A percentile compares a stretch with the other conserved stretches of the same genome.
phyloP scores from a whole-genome alignment of 1,140 invertebrate genomes.

The Carposina sasakii region DNA sequence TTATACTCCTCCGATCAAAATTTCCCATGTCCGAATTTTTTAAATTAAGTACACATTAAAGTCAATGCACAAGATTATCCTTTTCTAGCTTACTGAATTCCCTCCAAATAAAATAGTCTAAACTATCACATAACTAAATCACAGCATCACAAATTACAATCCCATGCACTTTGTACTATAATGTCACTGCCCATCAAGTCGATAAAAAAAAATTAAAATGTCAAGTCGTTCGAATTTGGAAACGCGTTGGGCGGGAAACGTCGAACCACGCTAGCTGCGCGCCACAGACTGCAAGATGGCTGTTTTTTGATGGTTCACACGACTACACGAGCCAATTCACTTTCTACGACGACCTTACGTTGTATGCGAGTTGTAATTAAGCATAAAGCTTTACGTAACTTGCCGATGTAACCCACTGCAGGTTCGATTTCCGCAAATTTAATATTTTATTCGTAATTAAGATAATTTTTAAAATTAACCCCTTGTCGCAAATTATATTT shows the following conservation, averaged over 20 bases:
- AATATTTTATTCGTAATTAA: conserved; percentile 25
- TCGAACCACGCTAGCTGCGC: conserved; percentile 50
- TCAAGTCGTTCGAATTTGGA: conserved; percentile 42
- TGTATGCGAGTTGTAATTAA: conserved; percentile 67
- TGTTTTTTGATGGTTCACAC: conserved; percentile 69
- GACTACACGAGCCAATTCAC: conserved; percentile 69
- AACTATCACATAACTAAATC: conserved; percentile 50
- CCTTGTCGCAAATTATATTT: too few species aligned
- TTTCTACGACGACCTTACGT: conserved; percentile 70
- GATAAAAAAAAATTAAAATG: conserved; percentile 34
- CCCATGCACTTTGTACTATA: conserved; percentile 32
- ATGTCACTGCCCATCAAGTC: conserved; percentile 36
- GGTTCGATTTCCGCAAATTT: conserved; percentile 51
- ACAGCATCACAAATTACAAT: conserved; percentile 40
- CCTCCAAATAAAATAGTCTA: too few species aligned
- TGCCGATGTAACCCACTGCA: conserved; percentile 51
- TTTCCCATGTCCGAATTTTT: conserved; percentile 1
- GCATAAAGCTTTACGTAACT: conserved; percentile 65
- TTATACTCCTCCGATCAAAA: conserved; percentile 3
- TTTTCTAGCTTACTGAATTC: conserved; percentile 23
- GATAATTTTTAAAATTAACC: conserved; percentile 2
- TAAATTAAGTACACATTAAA: conserved; percentile 23
- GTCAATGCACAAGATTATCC: conserved; percentile 36
- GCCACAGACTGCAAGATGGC: conserved; percentile 66
- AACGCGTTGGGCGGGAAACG: conserved; percentile 53